Percentiles rank a stretch among this genome's conserved stretches.
phyloP scores from a whole-genome alignment of 2,797 vertebrate genomes.

The Sciurus vulgaris region DNA sequence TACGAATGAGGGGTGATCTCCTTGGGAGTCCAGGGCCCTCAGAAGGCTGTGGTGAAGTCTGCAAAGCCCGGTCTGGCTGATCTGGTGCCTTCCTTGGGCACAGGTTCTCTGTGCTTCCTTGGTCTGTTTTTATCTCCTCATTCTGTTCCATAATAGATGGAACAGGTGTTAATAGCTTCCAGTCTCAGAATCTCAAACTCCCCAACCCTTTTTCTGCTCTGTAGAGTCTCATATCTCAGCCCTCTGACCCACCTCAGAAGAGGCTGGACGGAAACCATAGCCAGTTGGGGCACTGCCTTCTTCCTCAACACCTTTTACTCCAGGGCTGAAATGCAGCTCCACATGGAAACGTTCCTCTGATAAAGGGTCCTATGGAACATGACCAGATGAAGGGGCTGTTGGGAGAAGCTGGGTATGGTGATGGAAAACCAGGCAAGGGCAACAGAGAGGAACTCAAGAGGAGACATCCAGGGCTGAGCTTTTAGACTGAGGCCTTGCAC shows the following conservation, averaged over 20 bases:
- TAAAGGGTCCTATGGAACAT: conserved; percentile 91
- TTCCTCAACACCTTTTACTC: conserved; percentile 96
- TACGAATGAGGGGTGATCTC: conserved; percentile 94
- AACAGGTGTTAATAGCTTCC: not conserved
- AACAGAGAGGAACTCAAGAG: conserved; percentile 26
- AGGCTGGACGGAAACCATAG: conserved; percentile 96
- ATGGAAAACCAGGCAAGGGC: conserved; percentile 20
- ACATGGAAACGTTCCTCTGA: conserved; percentile 98
- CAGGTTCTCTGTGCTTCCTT: conserved; percentile 95
- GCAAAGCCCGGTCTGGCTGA: conserved; percentile 91
- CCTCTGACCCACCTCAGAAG: conserved; percentile 91
- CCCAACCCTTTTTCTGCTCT: not conserved
- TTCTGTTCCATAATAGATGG: conserved; percentile 87
- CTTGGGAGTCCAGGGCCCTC: conserved; percentile 93
- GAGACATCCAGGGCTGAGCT: not conserved
- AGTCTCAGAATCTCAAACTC: not conserved
- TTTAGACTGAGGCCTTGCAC: not conserved
- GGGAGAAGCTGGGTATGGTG: conserved; percentile 21
- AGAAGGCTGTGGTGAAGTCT: conserved; percentile 87
- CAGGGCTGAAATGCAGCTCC: conserved; percentile 98
- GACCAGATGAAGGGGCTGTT: not conserved
- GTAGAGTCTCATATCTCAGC: not conserved
- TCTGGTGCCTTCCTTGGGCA: conserved; percentile 86
- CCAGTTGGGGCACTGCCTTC: conserved; percentile 95
- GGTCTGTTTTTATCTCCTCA: conserved; percentile 93